phyloP scores from a whole-genome alignment of 2,113 vertebrate species.

The Protobothrops flavoviridis region DNA sequence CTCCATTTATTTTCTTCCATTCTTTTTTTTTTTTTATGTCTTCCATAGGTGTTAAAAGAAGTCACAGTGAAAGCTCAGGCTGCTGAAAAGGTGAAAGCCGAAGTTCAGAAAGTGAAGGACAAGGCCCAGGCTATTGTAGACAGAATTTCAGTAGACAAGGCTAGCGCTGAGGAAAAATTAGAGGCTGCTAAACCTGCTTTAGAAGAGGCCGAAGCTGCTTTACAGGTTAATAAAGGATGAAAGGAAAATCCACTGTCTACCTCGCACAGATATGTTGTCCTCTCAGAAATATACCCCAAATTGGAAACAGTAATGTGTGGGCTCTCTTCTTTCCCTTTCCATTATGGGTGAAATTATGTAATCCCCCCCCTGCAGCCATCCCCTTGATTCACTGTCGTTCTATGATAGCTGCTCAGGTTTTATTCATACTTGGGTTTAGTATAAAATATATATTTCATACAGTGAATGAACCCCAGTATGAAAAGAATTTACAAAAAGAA shows the following conservation, averaged over 20 bases:
- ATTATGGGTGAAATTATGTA: background rate
- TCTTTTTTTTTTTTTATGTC: background rate
- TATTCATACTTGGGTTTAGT: background rate
- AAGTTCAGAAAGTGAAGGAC: constrained; percentile 96
- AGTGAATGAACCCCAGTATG: background rate
- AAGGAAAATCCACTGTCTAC: background rate
- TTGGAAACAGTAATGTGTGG: background rate
- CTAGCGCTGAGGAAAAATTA: constrained; percentile 86
- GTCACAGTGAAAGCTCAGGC: constrained; percentile 94
- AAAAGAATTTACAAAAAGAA: background rate
- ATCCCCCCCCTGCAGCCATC: background rate
- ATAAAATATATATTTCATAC: background rate
- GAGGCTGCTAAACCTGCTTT: constrained; percentile 89
- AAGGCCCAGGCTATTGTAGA: constrained; percentile 94
- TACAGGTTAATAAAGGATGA: constrained; percentile 74
- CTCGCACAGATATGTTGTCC: background rate
- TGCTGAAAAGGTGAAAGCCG: constrained; percentile 88
- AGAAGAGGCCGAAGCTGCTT: constrained; percentile 87
- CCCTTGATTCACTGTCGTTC: background rate
- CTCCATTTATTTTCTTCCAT: constrained; percentile 13
- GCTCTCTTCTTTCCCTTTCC: background rate
- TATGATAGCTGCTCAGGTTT: background rate
- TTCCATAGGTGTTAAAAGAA: constrained; percentile 87
- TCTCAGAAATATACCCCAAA: background rate
- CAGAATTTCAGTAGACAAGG: constrained; percentile 90